A percentile compares a stretch with the other conserved stretches of the same genome.
phyloP scores from a whole-genome alignment of 1,140 invertebrate genomes.

The Drosophila funebris region DNA sequence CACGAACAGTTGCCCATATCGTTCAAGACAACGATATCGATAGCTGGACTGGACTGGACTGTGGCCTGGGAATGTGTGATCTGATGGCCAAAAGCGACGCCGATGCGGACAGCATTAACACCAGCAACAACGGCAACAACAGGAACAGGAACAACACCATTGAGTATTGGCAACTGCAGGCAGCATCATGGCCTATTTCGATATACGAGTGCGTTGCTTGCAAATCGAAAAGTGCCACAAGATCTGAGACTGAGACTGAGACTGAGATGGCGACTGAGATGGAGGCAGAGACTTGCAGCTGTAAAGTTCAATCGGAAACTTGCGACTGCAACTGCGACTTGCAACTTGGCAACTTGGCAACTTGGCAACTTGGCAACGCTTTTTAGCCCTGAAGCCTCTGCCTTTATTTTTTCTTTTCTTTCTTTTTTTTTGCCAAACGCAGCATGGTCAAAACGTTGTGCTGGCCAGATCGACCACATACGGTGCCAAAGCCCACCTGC shows the following conservation, averaged over 20 bases:
- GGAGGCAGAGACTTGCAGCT: not conserved
- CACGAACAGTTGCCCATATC: constrained; percentile 10
- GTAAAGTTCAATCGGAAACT: constrained; percentile 14
- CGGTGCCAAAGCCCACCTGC: constrained; percentile 48
- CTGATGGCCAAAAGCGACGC: constrained; percentile 35
- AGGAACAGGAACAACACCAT: constrained; percentile 8
- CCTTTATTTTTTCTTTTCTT: not conserved
- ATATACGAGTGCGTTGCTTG: constrained; percentile 30
- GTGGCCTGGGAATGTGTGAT: constrained; percentile 34
- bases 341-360: not conserved
- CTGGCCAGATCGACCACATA: constrained; percentile 64
- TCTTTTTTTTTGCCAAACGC: not conserved
- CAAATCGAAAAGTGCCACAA: constrained; percentile 40
- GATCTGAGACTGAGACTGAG: not conserved
- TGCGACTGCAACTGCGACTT: not conserved
- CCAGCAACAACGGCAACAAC: constrained; percentile 24
- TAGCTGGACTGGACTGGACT: too few species aligned
- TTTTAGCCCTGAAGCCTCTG: not conserved
- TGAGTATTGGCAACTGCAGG: constrained; percentile 21
- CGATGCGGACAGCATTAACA: constrained; percentile 34
- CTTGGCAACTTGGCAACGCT: not conserved
- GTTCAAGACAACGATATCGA: constrained; percentile 20
- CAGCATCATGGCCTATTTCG: constrained; percentile 52
- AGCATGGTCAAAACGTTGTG: constrained; percentile 8
- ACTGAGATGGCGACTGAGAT: not conserved